phyloP scores from a whole-genome alignment of 2,888 invertebrate species.

The Metallyticus violacea region DNA sequence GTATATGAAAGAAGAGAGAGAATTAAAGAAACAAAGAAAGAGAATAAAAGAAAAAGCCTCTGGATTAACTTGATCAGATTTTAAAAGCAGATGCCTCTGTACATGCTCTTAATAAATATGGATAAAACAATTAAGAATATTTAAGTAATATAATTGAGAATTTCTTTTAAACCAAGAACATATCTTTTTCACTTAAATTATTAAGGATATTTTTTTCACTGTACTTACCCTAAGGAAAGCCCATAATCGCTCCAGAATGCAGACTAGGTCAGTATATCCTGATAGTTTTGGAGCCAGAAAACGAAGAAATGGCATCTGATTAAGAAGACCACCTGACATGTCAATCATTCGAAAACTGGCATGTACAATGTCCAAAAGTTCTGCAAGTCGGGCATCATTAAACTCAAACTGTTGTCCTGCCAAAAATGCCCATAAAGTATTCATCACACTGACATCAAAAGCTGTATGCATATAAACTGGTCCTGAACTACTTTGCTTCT shows the following conservation, averaged over 20 bases:
- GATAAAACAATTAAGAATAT: not conserved
- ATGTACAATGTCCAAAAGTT: conserved; percentile 57
- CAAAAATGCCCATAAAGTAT: conserved; percentile 67
- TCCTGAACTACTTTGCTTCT: conserved; percentile 16
- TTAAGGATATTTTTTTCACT: not conserved
- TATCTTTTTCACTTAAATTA: not conserved
- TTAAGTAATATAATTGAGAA: too few species aligned
- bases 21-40: too few species aligned
- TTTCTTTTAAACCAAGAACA: too few species aligned
- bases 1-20: too few species aligned
- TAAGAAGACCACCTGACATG: conserved; percentile 65
- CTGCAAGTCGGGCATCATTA: conserved; percentile 54
- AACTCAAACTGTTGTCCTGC: conserved; percentile 62
- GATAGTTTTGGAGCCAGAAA: conserved; percentile 60
- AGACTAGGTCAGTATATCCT: conserved; percentile 58
- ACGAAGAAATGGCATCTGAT: conserved; percentile 65
- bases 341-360: conserved; percentile 62
- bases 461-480: conserved; percentile 53
- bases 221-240: conserved; percentile 51
- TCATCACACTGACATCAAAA: conserved; percentile 62
- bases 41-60: too few species aligned
- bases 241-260: conserved; percentile 54
- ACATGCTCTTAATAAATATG: not conserved
- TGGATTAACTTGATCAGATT: not conserved
- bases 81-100: not conserved